Base-by-base conservation (phyloP, 2,113 vertebrate genomes). In the Poeciliopsis retropinna region DNA sequence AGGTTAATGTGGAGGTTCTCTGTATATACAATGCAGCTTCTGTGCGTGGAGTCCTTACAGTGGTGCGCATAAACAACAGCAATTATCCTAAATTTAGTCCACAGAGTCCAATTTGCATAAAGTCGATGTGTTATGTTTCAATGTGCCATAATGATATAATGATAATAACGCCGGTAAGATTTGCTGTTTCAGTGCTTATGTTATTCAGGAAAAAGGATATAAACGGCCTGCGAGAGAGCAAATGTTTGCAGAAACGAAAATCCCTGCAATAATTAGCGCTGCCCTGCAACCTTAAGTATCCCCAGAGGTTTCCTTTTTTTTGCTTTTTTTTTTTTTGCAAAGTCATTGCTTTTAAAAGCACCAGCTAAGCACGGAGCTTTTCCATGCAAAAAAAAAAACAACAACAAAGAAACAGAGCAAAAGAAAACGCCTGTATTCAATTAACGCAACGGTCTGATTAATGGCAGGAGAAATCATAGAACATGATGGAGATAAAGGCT, bases 311-410 rank as follows among this genome's bases (percentile, higher is more conserved):
- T 25, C 54, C 39, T 25, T 75, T 5, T 29, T 37, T 34, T 37
- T 37, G 11, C 10, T 11, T 87, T 37, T 37, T 11, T 11, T 31
- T 31, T 37, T 19, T 84, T 64, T 75, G 67, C 75, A 74, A 39
- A 72, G 69, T 72, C 51, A 13, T 70, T 78, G 70, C 68, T 32
- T 30, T 78, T 51, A 81, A 84, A 81, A 17, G 51, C 51, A 60
- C 78, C 27, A 76, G 80, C 68, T 66, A 85, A 80, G 87, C 85
- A 83, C 75, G 25, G 67, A 63, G 67, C 66, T 71, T 76, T 77
- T 41, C 39, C 76, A 78, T 74, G 70, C 77, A 78, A 78, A 8
- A 34, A 32, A 32, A 6, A 32, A 31, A 31, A 30, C n/a, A n/a
- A n/a, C n/a, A n/a, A n/a, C n/a, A 30, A 30, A 30, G 3, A 32